Evolutionary conservation across 1,140 invertebrate species (phyloP).

Genomic region (Meloidogyne floridensis): DNA sequence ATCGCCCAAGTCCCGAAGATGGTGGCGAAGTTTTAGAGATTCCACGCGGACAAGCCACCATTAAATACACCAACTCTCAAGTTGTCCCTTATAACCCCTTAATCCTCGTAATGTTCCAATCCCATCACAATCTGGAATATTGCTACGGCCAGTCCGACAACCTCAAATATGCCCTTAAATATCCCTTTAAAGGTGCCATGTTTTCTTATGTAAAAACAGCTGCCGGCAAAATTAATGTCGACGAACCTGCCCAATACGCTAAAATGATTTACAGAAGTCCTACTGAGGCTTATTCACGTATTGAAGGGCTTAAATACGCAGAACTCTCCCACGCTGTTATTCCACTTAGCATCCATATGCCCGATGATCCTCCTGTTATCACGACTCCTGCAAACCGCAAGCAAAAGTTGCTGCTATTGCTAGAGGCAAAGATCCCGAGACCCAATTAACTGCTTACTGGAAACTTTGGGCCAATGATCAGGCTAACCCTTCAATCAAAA

Average conservation of each 20-base stretch:
- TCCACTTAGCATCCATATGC: slow-evolving; percentile 1
- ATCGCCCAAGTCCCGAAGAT: not conserved
- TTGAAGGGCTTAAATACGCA: not conserved
- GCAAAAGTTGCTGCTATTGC: not conserved
- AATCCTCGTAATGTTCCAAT: not conserved
- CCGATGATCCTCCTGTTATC: not conserved
- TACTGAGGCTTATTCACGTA: not conserved
- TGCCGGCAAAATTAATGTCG: not conserved
- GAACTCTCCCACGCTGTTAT: slow-evolving; percentile 1
- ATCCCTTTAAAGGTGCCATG: slow-evolving; percentile 19
- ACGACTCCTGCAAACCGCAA: not conserved
- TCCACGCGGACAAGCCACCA: no score
- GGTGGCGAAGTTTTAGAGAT: not conserved
- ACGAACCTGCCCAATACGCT: slow-evolving; percentile 22
- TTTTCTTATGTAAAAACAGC: not conserved
- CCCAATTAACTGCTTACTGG: slow-evolving; percentile 6
- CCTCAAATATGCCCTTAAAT: slow-evolving; percentile 16
- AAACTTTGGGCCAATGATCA: slow-evolving; percentile 3
- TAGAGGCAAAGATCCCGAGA: not conserved
- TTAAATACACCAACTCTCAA: slow-evolving; percentile 14
- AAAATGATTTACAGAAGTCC: slow-evolving; percentile 15
- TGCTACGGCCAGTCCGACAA: slow-evolving; percentile 4
- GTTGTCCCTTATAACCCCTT: slow-evolving; percentile 28
- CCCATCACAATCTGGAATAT: slow-evolving; percentile 11
- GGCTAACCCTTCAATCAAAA: not conserved